phyloP scores from a whole-genome alignment of 2,797 vertebrate species.

The Neosilurus hyrtlii region DNA sequence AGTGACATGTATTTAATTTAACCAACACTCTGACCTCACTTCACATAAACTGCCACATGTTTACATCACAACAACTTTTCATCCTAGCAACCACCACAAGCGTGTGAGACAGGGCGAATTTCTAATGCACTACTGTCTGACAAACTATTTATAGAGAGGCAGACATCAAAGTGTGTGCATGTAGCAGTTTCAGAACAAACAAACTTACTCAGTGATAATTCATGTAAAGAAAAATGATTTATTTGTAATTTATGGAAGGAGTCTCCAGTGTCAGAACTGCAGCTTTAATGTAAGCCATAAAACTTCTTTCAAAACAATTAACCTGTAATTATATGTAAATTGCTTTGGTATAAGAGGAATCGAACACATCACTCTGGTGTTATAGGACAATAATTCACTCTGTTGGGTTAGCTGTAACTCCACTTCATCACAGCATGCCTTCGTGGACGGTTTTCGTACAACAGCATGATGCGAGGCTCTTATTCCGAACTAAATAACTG shows the following conservation, averaged over 20 bases:
- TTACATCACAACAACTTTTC: constrained; percentile 47
- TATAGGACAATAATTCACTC: too few species aligned
- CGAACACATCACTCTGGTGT: neutral
- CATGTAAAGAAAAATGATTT: too few species aligned
- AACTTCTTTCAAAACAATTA: too few species aligned
- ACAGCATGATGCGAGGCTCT: neutral
- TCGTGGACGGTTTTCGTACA: neutral
- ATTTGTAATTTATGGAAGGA: neutral
- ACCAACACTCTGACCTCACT: constrained; percentile 39
- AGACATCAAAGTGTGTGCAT: neutral
- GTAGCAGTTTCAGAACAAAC: neutral
- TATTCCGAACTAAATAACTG: neutral
- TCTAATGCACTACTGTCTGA: constrained; percentile 25
- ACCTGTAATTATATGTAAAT: neutral
- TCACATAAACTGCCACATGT: constrained; percentile 32
- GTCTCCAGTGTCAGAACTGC: neutral
- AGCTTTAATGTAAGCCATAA: too few species aligned
- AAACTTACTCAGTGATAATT: neutral
- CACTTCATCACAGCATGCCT: too few species aligned
- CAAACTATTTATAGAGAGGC: neutral
- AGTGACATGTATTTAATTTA: constrained; percentile 21
- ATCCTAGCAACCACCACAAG: constrained; percentile 36
- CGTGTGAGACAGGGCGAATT: constrained; percentile 13
- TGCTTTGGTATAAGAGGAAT: neutral
- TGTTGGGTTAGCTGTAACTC: neutral